Conservation (phyloP, 2,113 vertebrate species). For the Cinclus cinclus region DNA sequence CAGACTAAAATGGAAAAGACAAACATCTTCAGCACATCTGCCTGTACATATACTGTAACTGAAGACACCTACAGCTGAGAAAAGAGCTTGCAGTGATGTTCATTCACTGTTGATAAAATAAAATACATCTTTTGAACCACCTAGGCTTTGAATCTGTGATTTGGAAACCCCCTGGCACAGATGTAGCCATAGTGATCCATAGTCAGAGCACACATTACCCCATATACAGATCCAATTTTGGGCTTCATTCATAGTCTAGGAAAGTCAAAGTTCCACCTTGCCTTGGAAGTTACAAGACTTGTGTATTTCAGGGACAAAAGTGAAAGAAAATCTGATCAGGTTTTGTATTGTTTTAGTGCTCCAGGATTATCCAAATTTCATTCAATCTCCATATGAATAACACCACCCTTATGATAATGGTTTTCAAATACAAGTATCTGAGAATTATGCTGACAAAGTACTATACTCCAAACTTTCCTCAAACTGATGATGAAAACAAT, state of each 20-base stretch:
- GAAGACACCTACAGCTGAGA: not conserved
- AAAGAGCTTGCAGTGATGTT: not conserved
- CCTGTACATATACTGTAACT: not conserved
- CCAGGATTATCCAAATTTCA: not conserved
- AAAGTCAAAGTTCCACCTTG: not conserved
- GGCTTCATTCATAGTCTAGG: not conserved
- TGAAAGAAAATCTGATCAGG: not conserved
- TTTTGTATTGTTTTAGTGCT: not conserved
- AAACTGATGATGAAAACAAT: not conserved
- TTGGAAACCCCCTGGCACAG: not conserved
- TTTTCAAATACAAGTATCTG: not conserved
- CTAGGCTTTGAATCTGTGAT: not conserved
- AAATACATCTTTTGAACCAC: not conserved
- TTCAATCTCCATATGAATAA: not conserved
- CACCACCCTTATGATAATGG: not conserved
- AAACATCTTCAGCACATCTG: fast-evolving
- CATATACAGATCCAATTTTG: not conserved
- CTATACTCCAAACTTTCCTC: not conserved
- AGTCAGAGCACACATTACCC: not conserved
- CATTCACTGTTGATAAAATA: not conserved
- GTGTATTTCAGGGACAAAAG: not conserved
- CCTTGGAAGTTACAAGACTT: not conserved
- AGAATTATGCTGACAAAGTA: not conserved
- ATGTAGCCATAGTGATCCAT: not conserved
- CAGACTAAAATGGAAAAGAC: not conserved